Conservation (phyloP, 2,888 invertebrate genomes). For the Orthosia cruda region DNA sequence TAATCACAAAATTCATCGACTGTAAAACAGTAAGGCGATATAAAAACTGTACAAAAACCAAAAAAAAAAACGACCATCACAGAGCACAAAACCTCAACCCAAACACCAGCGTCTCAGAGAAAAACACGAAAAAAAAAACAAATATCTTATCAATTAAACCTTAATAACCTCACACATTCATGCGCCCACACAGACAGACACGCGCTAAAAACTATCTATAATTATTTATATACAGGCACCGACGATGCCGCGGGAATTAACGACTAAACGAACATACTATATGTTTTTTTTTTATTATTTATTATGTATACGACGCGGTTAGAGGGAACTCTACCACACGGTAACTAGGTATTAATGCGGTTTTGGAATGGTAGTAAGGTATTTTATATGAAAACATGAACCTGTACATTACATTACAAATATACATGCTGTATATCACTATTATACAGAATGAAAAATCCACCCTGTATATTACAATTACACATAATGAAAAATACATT, state of each 20-base stretch:
- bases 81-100: constrained; percentile 46
- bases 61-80: constrained; percentile 10
- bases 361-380: constrained; percentile 13
- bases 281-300: constrained; percentile 31
- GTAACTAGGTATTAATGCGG: constrained; percentile 44
- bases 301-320: constrained; percentile 47
- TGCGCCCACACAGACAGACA: constrained; percentile 29
- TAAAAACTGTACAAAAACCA: background rate
- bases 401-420: background rate
- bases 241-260: constrained; percentile 56
- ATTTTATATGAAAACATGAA: background rate
- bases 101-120: constrained; percentile 36
- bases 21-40: background rate
- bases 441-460: too few relatives aligned
- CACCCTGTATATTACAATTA: background rate
- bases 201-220: constrained; percentile 44
- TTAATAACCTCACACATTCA: constrained; percentile 44
- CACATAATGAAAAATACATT: background rate
- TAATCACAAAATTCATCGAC: background rate
- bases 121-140: constrained; percentile 25
- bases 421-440: background rate
- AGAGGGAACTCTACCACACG: constrained; percentile 30
- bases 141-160: constrained; percentile 28
- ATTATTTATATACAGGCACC: constrained; percentile 48
- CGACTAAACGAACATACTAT: constrained; percentile 46